Percentiles rank a stretch among this genome's conserved stretches.
Evolutionary conservation across 2,888 invertebrate genomes (phyloP).

Genomic region (Hirtodrosophila trivittata): DNA sequence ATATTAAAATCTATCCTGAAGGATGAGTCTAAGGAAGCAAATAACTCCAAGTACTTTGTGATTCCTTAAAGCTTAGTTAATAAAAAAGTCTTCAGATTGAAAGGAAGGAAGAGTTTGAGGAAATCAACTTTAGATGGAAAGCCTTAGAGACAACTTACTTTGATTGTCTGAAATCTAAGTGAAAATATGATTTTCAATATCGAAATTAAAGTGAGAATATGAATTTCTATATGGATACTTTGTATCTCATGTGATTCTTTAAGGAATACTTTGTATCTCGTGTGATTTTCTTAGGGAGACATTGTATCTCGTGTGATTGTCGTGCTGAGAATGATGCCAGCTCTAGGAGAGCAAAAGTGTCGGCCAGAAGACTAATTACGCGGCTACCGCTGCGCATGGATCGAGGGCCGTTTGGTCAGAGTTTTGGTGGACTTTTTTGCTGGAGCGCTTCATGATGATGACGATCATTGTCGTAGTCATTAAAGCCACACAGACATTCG

Average conservation of each 20-base stretch:
- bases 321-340: constrained; percentile 46
- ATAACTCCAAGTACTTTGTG: no score
- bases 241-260: neutral
- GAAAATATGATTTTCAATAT: no score
- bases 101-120: no score
- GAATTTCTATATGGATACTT: neutral
- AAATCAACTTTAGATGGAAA: no score
- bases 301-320: neutral
- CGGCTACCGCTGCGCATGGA: constrained; percentile 48
- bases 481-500: constrained; percentile 60
- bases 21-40: no score
- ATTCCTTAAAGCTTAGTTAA: no score
- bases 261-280: neutral
- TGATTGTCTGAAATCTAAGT: no score
- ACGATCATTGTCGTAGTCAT: constrained; percentile 61
- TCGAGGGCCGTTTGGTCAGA: constrained; percentile 20
- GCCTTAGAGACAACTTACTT: no score
- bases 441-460: constrained; percentile 11
- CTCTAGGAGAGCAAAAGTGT: constrained; percentile 64
- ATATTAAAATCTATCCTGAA: no score
- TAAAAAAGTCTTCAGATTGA: no score
- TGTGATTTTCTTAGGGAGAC: neutral
- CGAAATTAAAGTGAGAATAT: no score
- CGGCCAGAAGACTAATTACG: constrained; percentile 80
- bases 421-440: constrained; percentile 24